phyloP scores from a whole-genome alignment of 2,113 vertebrate genomes.

The Silurus asotus region DNA sequence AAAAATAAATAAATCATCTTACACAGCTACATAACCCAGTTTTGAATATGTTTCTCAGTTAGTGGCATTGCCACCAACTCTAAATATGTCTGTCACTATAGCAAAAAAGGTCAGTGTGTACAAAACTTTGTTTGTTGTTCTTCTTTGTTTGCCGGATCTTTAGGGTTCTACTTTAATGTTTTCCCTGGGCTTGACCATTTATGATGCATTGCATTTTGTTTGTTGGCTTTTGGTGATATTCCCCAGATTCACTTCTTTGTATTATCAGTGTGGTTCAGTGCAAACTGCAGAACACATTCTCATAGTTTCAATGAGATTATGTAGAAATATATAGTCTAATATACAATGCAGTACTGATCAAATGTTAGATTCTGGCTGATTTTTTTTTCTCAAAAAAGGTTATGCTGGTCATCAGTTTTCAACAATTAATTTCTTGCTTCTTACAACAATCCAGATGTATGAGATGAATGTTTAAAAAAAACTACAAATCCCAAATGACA shows the following conservation, averaged over 20 bases:
- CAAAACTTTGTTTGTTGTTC: background rate
- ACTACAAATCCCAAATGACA: background rate
- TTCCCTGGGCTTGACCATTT: background rate
- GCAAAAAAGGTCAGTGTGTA: background rate
- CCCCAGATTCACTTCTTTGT: background rate
- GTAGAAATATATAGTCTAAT: background rate
- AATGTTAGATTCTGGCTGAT: background rate
- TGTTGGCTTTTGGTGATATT: background rate
- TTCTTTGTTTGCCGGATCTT: background rate
- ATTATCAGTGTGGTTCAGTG: background rate
- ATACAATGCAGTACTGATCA: background rate
- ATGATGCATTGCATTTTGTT: background rate
- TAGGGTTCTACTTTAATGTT: background rate
- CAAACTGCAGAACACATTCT: background rate
- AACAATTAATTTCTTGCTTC: background rate
- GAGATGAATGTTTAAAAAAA: background rate
- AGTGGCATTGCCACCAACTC: background rate
- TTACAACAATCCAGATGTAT: background rate
- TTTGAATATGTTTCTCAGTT: background rate
- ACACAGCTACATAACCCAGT: background rate
- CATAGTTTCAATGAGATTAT: no score
- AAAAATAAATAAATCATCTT: background rate
- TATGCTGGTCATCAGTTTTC: no score
- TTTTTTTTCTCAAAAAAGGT: background rate
- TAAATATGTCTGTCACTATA: background rate